Conservation (phyloP, 2,113 vertebrate genomes). For the Reinhardtius hippoglossoides region DNA sequence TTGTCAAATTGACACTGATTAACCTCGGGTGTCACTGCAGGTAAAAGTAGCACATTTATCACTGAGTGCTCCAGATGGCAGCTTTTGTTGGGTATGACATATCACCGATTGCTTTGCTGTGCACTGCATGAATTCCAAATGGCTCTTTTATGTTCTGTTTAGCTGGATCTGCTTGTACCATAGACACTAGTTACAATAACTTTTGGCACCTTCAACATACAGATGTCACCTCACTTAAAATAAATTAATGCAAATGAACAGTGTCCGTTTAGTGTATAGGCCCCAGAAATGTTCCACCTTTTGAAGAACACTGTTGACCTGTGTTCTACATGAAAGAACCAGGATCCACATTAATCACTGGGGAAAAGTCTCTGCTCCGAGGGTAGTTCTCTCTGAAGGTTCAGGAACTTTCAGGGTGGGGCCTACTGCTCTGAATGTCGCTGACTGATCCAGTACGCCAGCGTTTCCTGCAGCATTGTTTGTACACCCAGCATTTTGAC, state of each 20-base stretch:
- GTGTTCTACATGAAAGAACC: too few relatives aligned
- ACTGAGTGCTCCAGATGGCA: slow-evolving; percentile 33
- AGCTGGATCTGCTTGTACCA: not conserved
- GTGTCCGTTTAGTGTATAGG: too few relatives aligned
- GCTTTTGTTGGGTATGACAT: not conserved
- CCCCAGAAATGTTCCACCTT: too few relatives aligned
- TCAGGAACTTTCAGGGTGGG: not conserved
- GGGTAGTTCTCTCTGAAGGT: not conserved
- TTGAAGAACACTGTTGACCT: too few relatives aligned
- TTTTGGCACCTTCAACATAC: not conserved
- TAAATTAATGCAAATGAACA: not conserved
- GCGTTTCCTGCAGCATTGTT: not conserved
- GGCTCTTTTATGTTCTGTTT: not conserved
- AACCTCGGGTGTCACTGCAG: slow-evolving; percentile 9
- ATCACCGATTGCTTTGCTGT: not conserved
- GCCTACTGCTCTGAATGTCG: not conserved
- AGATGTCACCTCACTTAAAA: not conserved
- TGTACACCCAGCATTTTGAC: not conserved
- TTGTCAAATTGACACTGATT: slow-evolving; percentile 39
- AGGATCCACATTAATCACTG: not conserved
- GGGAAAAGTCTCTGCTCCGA: not conserved
- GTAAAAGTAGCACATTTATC: slow-evolving; percentile 25
- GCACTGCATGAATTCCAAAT: not conserved
- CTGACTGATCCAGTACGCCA: not conserved
- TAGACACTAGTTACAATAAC: not conserved